Conservation (phyloP, 2,113 vertebrate species). For the Nanger granti region DNA sequence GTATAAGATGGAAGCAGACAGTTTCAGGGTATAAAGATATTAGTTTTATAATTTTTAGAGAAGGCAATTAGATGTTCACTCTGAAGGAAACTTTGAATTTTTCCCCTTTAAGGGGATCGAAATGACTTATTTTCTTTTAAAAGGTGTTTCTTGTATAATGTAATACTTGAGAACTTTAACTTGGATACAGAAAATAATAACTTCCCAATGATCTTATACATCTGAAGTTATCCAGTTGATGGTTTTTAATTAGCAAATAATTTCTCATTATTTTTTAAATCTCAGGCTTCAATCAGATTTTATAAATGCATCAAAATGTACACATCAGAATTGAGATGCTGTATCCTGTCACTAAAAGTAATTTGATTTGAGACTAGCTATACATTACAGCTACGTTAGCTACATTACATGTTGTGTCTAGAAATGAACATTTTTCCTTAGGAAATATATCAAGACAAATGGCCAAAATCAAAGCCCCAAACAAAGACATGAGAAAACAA, state of each 20-base stretch:
- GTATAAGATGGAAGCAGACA: background rate
- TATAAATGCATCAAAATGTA: conserved; percentile 8
- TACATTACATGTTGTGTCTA: background rate
- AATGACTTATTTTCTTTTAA: background rate
- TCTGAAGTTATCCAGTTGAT: background rate
- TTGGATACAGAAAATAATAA: background rate
- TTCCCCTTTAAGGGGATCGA: background rate
- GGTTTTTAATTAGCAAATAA: conserved; percentile 21
- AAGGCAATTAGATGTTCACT: background rate
- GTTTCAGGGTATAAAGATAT: background rate
- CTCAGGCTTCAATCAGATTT: conserved; percentile 6
- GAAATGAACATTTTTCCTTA: conserved; percentile 8
- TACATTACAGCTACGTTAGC: background rate
- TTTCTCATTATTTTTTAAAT: conserved; percentile 17
- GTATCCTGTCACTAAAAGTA: background rate
- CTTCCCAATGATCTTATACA: background rate
- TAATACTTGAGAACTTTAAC: conserved; percentile 11
- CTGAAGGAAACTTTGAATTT: background rate
- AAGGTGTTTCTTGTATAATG: background rate
- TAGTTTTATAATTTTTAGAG: conserved; percentile 29
- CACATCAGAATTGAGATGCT: background rate
- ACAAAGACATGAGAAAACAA: background rate
- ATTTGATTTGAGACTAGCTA: background rate
- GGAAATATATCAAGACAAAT: background rate
- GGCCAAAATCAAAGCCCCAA: background rate